phyloP scores from a whole-genome alignment of 2,888 invertebrate species.

The Teinopalpus imperialis region DNA sequence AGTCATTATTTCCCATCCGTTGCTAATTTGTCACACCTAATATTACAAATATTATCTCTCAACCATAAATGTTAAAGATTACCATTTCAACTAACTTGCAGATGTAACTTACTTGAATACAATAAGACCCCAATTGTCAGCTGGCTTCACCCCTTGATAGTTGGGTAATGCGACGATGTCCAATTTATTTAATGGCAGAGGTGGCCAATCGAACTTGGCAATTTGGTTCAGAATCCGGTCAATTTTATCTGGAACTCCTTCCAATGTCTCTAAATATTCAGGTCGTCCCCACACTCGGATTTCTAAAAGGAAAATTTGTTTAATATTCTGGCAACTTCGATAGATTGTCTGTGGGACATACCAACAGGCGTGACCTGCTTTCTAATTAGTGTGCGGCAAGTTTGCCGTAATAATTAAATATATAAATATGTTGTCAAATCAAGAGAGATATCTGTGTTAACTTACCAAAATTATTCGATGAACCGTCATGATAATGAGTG shows the following conservation, averaged over 20 bases:
- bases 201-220: constrained; percentile 84
- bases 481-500: constrained; percentile 46
- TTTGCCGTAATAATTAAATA: too few relatives aligned
- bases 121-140: constrained; percentile 90
- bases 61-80: background rate
- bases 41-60: too few relatives aligned
- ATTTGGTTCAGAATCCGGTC: constrained; percentile 81
- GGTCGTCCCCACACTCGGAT: constrained; percentile 85
- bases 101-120: constrained; percentile 85
- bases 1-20: too few relatives aligned
- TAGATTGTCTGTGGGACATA: too few relatives aligned
- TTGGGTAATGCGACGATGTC: constrained; percentile 89
- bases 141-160: constrained; percentile 86
- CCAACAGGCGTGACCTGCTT: too few relatives aligned
- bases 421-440: too few relatives aligned
- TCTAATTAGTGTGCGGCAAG: too few relatives aligned
- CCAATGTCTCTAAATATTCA: constrained; percentile 82
- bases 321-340: too few relatives aligned
- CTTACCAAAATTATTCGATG: constrained; percentile 61
- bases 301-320: constrained; percentile 44
- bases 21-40: too few relatives aligned
- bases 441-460: too few relatives aligned
- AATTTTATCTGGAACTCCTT: constrained; percentile 82
- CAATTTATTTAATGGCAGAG: constrained; percentile 85
- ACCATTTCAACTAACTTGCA: background rate